phyloP scores from a whole-genome alignment of 2,797 vertebrate species.

The Chanos chanos region DNA sequence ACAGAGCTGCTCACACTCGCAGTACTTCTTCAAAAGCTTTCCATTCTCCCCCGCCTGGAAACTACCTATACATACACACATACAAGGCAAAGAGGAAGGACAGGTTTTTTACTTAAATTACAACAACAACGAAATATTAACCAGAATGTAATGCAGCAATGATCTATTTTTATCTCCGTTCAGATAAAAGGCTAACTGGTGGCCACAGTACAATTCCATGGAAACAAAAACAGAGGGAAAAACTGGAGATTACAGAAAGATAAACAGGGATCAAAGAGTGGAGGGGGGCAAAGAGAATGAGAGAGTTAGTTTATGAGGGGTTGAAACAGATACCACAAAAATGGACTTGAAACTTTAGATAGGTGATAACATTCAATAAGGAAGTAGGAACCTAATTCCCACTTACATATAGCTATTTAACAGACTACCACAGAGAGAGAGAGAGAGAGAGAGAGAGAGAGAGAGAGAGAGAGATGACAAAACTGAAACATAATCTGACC shows the following conservation, averaged over 20 bases:
- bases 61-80: slow-evolving; percentile 57
- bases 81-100: too few relatives aligned
- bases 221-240: background rate
- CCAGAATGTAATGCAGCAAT: too few relatives aligned
- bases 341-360: background rate
- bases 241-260: background rate
- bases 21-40: slow-evolving; percentile 72
- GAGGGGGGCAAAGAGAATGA: too few relatives aligned
- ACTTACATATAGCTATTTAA: too few relatives aligned
- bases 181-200: too few relatives aligned
- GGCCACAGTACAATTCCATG: too few relatives aligned
- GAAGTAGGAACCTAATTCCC: too few relatives aligned
- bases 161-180: too few relatives aligned
- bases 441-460: background rate
- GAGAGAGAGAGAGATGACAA: background rate
- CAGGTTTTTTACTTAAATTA: too few relatives aligned
- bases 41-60: slow-evolving; percentile 75
- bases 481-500: slow-evolving; percentile 59
- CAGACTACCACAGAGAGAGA: too few relatives aligned
- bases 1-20: slow-evolving; percentile 75
- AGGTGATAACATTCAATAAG: background rate
- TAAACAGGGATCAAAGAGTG: background rate
- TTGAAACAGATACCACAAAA: background rate
- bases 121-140: too few relatives aligned
- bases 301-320: background rate